phyloP scores from a whole-genome alignment of 2,797 vertebrate species.

The Holocentrus rufus region DNA sequence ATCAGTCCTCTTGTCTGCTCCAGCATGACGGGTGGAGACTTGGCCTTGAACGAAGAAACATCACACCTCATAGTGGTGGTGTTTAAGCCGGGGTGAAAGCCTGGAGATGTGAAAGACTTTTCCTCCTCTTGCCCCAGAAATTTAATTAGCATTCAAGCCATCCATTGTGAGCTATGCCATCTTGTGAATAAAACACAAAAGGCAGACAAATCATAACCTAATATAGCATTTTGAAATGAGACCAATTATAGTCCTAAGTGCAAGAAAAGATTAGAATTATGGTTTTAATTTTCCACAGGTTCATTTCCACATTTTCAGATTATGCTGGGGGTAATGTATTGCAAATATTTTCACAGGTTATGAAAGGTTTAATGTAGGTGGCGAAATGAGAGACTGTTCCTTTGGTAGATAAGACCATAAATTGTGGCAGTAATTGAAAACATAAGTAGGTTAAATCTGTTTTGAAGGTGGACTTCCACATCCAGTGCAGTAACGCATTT shows the following conservation, averaged over 20 bases:
- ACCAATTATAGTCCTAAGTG: background rate
- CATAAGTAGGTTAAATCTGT: background rate
- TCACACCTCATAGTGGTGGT: slow-evolving; percentile 34
- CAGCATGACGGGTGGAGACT: slow-evolving; percentile 53
- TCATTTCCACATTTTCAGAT: slow-evolving; percentile 42
- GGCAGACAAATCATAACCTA: slow-evolving; percentile 25
- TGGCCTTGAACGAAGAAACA: slow-evolving; percentile 55
- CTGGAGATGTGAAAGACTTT: slow-evolving; percentile 43
- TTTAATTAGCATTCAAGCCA: slow-evolving; percentile 53
- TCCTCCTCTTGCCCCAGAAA: slow-evolving; percentile 35
- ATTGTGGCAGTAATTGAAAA: slow-evolving; percentile 42
- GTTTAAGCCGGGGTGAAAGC: slow-evolving; percentile 50
- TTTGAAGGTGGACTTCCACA: slow-evolving; percentile 10
- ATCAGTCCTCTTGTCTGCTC: slow-evolving; percentile 74
- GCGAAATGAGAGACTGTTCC: slow-evolving; percentile 23
- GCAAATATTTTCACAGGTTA: slow-evolving; percentile 47
- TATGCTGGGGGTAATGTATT: slow-evolving; percentile 26
- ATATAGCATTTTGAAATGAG: slow-evolving; percentile 34
- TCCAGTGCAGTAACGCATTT: slow-evolving; percentile 5
- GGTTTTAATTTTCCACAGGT: slow-evolving; percentile 38
- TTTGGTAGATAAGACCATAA: slow-evolving; percentile 28
- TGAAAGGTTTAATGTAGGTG: slow-evolving; percentile 41
- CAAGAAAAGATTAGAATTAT: slow-evolving; percentile 28
- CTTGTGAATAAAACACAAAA: slow-evolving; percentile 48
- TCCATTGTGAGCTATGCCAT: slow-evolving; percentile 33